These are phyloP conservation scores for Molossus molossus DNA, from an alignment of 2,797 vertebrate genomes.

Conservation along the genomic window DNA sequence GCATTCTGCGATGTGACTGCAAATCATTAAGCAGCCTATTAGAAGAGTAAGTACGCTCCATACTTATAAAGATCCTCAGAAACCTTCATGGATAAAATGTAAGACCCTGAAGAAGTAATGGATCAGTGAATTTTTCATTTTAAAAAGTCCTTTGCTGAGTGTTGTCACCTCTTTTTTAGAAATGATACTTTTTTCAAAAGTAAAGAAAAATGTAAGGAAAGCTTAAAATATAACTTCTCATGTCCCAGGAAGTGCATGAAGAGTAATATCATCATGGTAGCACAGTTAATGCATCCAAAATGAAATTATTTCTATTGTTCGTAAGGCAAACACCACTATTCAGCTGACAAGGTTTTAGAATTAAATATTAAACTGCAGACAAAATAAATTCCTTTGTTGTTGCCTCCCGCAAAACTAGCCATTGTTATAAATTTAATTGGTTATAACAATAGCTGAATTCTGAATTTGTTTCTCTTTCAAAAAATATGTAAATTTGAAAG, in stretches of 20 bases:
- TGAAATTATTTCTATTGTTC: background rate
- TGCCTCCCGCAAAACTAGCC: background rate
- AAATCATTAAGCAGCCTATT: slow-evolving; percentile 78
- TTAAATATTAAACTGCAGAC: background rate
- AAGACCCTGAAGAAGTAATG: background rate
- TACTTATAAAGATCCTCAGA: slow-evolving; percentile 7
- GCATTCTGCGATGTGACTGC: slow-evolving; percentile 52
- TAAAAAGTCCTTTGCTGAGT: background rate
- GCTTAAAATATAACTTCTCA: background rate
- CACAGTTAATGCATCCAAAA: background rate
- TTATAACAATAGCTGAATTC: background rate
- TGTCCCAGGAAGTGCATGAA: background rate
- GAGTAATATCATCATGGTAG: background rate
- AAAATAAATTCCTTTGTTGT: background rate
- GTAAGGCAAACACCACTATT: background rate
- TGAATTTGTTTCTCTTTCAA: background rate
- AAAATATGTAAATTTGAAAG: slow-evolving; percentile 30
- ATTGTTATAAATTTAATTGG: background rate
- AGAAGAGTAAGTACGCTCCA: slow-evolving; percentile 28
- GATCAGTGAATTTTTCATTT: slow-evolving; percentile 54
- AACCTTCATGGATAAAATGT: background rate
- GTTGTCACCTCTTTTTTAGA: background rate
- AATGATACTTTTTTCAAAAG: background rate
- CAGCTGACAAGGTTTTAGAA: background rate
- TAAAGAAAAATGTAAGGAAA: background rate